Conservation (phyloP, 2,888 invertebrate species). For the Patella caerulea region DNA sequence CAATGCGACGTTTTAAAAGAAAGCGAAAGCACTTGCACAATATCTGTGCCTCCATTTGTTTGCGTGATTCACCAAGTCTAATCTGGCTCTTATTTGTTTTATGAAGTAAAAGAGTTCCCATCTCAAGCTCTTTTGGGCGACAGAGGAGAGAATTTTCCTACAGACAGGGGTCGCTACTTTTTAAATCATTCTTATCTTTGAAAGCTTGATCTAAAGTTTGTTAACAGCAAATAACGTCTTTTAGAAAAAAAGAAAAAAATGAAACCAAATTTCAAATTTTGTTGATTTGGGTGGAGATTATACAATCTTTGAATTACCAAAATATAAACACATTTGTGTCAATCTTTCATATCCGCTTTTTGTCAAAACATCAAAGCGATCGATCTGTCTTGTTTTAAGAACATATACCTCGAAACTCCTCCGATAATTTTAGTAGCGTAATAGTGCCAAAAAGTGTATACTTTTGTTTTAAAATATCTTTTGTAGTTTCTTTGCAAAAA, state of each 20-base stretch:
- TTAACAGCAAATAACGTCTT: neutral
- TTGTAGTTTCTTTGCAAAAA: too few relatives aligned
- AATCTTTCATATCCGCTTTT: neutral
- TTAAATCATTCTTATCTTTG: neutral
- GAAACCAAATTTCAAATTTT: constrained; percentile 5
- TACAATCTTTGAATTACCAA: constrained; percentile 2
- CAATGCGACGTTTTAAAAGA: neutral
- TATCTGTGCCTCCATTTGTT: constrained; percentile 1
- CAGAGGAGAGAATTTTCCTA: too few relatives aligned
- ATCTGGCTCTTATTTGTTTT: neutral
- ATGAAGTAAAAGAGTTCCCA: neutral
- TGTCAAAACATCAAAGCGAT: neutral
- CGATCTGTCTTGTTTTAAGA: neutral
- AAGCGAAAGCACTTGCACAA: constrained; percentile 2
- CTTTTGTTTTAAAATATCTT: too few relatives aligned
- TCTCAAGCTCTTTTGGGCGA: too few relatives aligned
- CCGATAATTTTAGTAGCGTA: too few relatives aligned
- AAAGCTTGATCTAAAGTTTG: neutral
- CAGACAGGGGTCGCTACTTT: too few relatives aligned
- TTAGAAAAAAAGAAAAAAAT: neutral
- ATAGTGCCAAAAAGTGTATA: too few relatives aligned
- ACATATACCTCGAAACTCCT: too few relatives aligned
- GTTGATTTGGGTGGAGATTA: constrained; percentile 2
- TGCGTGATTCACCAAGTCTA: neutral
- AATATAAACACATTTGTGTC: constrained; percentile 5